Base-by-base conservation (phyloP, 2,888 invertebrate species). In the Rhagium mordax region DNA sequence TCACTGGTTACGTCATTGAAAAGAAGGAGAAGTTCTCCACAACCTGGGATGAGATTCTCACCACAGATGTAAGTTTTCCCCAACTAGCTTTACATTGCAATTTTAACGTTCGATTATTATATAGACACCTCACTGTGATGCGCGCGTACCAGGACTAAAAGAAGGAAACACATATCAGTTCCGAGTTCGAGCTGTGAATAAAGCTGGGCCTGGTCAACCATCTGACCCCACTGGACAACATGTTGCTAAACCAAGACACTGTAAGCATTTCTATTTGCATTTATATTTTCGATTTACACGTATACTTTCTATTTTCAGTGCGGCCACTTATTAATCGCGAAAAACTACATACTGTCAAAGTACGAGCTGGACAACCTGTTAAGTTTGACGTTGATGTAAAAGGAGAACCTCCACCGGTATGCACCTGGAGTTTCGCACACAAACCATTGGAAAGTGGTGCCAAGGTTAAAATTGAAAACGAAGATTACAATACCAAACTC, bases 311-410 rank as follows among this genome's bases (percentile, higher is more conserved):
- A n/a, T 77, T 87, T 88, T 61, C 89, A 97, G 97, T 98, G 86
- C 97, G 98, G 88, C 99, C 99, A 59, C 91, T 92, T 81, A 99
- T 99, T 86, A 98, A 98, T 88, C 94, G 98, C 74, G 97, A 97
- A 79, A 97, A 98, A 89, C 91, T 98, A 87, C 94, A 95, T 75
- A 93, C 94, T 0, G 90, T 97, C 0, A 95, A 95, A 84, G 94
- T 98, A 3, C 94, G 98, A 81, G 96, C 97, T 20, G 98, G 98
- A 0, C 94, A 96, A 84, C 90, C 93, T 8, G 94, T 98, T 82
- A 96, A 95, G 83, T 91, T 98, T 82, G 97, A 98, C 85, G 97
- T 99, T 2, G 96, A 98, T 87, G 95, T 98, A 80, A 94, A 95
- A 86, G 99, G 99, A 85, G 99, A 99, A 89, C 99, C 99, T 62